Conservation (phyloP, 2,888 invertebrate species). For the Sarcophaga variegata region DNA sequence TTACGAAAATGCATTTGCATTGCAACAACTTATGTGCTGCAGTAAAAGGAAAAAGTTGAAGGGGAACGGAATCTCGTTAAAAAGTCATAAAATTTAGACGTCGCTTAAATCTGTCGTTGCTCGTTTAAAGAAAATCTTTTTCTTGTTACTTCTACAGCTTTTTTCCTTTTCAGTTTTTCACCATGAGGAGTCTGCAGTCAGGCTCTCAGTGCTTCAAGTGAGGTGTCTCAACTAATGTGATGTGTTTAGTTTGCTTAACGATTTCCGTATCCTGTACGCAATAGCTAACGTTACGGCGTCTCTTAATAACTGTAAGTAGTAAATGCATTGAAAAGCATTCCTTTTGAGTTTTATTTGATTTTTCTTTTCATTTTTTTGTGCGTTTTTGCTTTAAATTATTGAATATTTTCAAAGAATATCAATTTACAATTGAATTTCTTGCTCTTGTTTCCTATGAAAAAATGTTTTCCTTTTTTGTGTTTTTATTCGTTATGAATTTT, state of each 20-base stretch:
- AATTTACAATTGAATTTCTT: neutral
- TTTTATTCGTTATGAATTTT: conserved; percentile 15
- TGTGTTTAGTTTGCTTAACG: conserved; percentile 66
- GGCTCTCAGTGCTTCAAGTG: conserved; percentile 37
- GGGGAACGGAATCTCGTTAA: conserved; percentile 47
- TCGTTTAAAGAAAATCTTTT: conserved; percentile 34
- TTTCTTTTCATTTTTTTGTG: neutral
- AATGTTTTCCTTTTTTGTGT: neutral
- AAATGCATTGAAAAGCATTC: neutral
- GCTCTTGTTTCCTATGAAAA: neutral
- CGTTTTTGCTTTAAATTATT: conserved; percentile 12
- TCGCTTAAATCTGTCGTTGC: conserved; percentile 60
- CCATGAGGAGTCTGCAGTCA: conserved; percentile 1
- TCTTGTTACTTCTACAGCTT: conserved; percentile 35
- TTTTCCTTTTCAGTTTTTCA: neutral
- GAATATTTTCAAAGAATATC: neutral
- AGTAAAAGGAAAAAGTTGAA: neutral
- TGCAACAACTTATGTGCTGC: neutral
- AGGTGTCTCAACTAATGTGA: conserved; percentile 59
- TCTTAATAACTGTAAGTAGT: neutral
- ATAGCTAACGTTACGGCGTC: neutral
- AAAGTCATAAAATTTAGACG: conserved; percentile 60
- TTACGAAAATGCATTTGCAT: neutral
- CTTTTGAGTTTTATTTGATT: neutral
- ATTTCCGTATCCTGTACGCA: conserved; percentile 62